Percentiles rank a stretch among this genome's conserved stretches.
Conservation (phyloP, 2,797 vertebrate species). For the Chelonia mydas region DNA sequence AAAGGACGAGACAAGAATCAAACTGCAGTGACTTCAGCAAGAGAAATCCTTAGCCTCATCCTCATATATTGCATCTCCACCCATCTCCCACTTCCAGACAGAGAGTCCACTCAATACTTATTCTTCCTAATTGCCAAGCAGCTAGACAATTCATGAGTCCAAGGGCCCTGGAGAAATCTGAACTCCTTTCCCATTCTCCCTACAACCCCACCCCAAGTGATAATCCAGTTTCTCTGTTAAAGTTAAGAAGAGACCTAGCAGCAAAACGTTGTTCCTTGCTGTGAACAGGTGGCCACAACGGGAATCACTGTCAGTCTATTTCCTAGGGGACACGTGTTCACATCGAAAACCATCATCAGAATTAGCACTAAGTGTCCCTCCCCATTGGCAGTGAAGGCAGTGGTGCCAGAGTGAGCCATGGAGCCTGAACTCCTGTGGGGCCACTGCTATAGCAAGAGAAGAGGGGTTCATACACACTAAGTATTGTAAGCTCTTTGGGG, state of each 20-base stretch:
- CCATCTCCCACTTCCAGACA: background rate
- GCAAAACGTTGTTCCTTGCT: rapidly evolving
- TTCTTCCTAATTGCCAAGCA: background rate
- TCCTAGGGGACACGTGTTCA: background rate
- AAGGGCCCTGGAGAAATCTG: background rate
- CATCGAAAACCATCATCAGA: background rate
- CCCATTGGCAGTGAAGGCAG: background rate
- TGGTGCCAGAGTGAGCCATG: background rate
- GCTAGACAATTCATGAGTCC: background rate
- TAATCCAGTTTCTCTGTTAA: background rate
- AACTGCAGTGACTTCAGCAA: background rate
- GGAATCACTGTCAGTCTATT: background rate
- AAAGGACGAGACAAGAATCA: background rate
- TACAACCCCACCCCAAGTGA: background rate
- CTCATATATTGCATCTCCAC: background rate
- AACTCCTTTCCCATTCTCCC: background rate
- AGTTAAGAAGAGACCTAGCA: background rate
- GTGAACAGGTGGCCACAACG: background rate
- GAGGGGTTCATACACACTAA: background rate
- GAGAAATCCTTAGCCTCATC: background rate
- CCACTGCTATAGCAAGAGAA: background rate
- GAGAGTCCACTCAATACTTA: no score
- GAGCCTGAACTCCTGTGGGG: background rate
- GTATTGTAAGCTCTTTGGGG: background rate
- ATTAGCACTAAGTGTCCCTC: background rate